Percentiles rank a stretch among this genome's conserved stretches.
phyloP scores from a whole-genome alignment of 2,113 vertebrate genomes.

The Grammomys surdaster region DNA sequence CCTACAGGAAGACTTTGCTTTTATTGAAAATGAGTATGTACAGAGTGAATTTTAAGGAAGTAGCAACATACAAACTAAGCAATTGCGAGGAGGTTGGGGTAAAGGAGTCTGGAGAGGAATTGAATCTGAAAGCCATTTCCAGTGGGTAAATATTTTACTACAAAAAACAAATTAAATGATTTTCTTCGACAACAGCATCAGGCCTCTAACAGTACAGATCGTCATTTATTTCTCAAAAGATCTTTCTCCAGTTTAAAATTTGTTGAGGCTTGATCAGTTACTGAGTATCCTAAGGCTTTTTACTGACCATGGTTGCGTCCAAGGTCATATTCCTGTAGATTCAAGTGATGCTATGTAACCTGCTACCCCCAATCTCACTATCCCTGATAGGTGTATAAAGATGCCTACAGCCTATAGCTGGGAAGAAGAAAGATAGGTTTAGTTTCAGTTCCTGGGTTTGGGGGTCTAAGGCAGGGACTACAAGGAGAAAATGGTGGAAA shows the following conservation, averaged over 20 bases:
- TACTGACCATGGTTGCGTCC: too few species aligned
- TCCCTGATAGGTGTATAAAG: too few species aligned
- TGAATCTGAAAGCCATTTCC: slow-evolving; percentile 12
- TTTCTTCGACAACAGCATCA: background rate
- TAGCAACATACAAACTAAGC: background rate
- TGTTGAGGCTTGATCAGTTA: too few species aligned
- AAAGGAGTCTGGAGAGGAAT: background rate
- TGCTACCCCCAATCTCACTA: too few species aligned
- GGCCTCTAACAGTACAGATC: background rate
- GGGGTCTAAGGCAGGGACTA: too few species aligned
- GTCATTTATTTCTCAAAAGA: slow-evolving; percentile 1
- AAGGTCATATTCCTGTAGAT: too few species aligned
- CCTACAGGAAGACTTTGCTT: slow-evolving; percentile 16
- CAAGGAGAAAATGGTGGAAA: too few species aligned
- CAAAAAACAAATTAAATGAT: background rate
- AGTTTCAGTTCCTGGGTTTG: too few species aligned
- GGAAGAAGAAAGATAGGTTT: too few species aligned
- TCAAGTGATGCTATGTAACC: too few species aligned
- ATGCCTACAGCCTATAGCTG: too few species aligned
- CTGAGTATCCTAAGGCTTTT: too few species aligned
- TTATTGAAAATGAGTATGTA: background rate
- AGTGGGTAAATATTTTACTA: background rate
- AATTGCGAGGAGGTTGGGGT: background rate
- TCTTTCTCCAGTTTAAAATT: slow-evolving; percentile 1
- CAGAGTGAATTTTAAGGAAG: background rate